Evolutionary conservation across 2,888 invertebrate species (phyloP).

Genomic region (Megamerina dolium): DNA sequence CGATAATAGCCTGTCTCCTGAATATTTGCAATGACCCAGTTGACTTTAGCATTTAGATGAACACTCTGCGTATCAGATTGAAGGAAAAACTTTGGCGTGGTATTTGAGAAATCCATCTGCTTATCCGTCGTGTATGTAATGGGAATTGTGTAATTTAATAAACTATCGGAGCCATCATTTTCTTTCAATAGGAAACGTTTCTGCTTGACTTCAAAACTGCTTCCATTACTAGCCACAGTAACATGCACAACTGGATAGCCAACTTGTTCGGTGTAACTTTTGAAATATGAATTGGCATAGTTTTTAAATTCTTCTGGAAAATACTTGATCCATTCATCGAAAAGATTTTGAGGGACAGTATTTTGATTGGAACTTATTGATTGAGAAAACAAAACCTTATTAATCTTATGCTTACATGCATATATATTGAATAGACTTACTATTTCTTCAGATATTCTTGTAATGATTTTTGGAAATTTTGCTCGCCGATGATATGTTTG

Average conservation of each 20-base stretch:
- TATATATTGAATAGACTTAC: slow-evolving; percentile 26
- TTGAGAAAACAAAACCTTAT: neutral
- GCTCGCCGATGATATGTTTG: slow-evolving; percentile 55
- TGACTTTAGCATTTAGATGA: neutral
- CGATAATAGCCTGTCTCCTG: slow-evolving; percentile 53
- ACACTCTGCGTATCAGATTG: neutral
- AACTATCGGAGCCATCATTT: slow-evolving; percentile 23
- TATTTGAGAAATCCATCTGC: slow-evolving; percentile 27
- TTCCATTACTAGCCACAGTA: slow-evolving; percentile 18
- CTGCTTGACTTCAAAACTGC: slow-evolving; percentile 30
- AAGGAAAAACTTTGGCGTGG: slow-evolving; percentile 33
- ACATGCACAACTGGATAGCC: slow-evolving; percentile 63
- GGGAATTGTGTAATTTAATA: slow-evolving; percentile 36
- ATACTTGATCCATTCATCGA: slow-evolving; percentile 47
- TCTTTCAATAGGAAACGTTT: slow-evolving; percentile 39
- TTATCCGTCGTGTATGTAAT: slow-evolving; percentile 37
- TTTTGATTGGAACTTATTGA: slow-evolving; percentile 31
- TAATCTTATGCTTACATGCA: neutral
- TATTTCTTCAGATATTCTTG: slow-evolving; percentile 51
- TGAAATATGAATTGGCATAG: slow-evolving; percentile 35
- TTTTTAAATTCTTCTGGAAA: slow-evolving; percentile 32
- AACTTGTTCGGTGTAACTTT: slow-evolving; percentile 60
- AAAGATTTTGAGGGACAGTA: slow-evolving; percentile 52
- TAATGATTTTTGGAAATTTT: slow-evolving; percentile 54
- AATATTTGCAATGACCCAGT: slow-evolving; percentile 43